These are phyloP conservation scores for Dendropsophus ebraccatus DNA, from an alignment of 2,113 vertebrate genomes.

Conservation along the genomic window DNA sequence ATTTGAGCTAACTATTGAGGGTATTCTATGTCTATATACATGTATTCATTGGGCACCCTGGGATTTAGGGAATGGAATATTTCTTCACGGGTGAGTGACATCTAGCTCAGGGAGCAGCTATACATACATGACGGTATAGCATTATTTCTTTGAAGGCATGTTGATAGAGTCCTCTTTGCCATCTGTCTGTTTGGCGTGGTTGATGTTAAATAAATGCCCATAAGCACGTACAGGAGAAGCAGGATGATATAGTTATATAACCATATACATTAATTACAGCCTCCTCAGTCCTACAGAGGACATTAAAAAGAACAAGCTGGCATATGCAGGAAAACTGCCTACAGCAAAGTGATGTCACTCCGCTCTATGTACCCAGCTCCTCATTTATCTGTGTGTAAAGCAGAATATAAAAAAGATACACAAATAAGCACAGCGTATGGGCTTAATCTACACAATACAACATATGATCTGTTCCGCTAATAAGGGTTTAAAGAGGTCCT, in stretches of 20 bases:
- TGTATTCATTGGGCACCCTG: not conserved
- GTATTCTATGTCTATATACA: not conserved
- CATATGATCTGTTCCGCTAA: not conserved
- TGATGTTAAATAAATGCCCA: not conserved
- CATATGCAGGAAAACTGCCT: conserved; percentile 10
- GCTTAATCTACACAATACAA: not conserved
- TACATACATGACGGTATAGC: not conserved
- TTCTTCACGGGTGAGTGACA: not conserved
- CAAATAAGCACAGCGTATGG: not conserved
- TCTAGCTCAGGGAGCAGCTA: conserved; percentile 12
- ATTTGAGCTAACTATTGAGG: not conserved
- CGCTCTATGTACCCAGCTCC: not conserved
- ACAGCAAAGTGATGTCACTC: not conserved
- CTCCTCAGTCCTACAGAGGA: not conserved
- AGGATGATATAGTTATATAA: not conserved
- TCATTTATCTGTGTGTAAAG: not conserved
- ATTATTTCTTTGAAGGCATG: not conserved
- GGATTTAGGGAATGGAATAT: not conserved
- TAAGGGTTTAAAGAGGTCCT: not conserved
- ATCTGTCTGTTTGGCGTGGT: not conserved
- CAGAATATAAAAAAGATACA: not conserved
- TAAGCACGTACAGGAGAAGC: not conserved
- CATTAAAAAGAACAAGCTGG: not conserved
- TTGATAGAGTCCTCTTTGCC: not conserved
- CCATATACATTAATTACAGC: not conserved